phyloP scores from a whole-genome alignment of 1,140 invertebrate genomes.

The Drosophila nigrodunni region DNA sequence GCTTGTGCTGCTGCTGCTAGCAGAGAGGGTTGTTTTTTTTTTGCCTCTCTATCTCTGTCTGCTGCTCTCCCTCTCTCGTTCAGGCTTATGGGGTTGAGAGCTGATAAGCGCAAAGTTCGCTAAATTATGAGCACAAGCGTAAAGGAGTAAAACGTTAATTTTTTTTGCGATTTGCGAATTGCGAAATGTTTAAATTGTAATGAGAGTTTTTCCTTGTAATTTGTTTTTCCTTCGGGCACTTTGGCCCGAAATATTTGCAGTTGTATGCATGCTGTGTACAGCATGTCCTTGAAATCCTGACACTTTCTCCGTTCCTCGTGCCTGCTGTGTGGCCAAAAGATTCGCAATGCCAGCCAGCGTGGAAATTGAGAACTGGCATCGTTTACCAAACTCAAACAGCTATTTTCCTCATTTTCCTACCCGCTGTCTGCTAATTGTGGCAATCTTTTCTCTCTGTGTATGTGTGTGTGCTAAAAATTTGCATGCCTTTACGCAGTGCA shows the following conservation, averaged over 20 bases:
- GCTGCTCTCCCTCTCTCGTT: conserved; percentile 1
- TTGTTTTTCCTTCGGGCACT: conserved; percentile 9
- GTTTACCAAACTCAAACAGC: conserved; percentile 36
- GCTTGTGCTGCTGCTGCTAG: conserved; percentile 26
- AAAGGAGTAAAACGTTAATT: conserved; percentile 59
- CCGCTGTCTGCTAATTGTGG: conserved; percentile 48
- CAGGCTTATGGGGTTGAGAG: conserved; percentile 30
- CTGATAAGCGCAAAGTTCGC: conserved; percentile 60
- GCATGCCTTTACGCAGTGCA: conserved; percentile 61
- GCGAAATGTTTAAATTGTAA: conserved; percentile 66
- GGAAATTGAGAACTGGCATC: conserved; percentile 52
- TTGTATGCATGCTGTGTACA: conserved; percentile 24
- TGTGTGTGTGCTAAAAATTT: conserved; percentile 65
- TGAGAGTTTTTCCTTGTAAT: conserved; percentile 48
- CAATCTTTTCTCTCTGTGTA: background rate
- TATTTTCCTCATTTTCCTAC: conserved; percentile 2
- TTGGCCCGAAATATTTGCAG: conserved; percentile 15
- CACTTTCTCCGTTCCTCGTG: conserved; percentile 28
- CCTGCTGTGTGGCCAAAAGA: conserved; percentile 57
- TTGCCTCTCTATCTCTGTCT: background rate
- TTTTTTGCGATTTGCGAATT: conserved; percentile 3
- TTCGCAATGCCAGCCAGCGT: conserved; percentile 48
- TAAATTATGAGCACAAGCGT: conserved; percentile 51
- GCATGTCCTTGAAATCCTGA: conserved; percentile 45
- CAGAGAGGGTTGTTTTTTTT: conserved; percentile 71